A percentile compares a stretch with the other conserved stretches of the same genome.
These are phyloP conservation scores for Sus scrofa DNA, from an alignment of 2,113 vertebrate species.

Conservation along the genomic window DNA sequence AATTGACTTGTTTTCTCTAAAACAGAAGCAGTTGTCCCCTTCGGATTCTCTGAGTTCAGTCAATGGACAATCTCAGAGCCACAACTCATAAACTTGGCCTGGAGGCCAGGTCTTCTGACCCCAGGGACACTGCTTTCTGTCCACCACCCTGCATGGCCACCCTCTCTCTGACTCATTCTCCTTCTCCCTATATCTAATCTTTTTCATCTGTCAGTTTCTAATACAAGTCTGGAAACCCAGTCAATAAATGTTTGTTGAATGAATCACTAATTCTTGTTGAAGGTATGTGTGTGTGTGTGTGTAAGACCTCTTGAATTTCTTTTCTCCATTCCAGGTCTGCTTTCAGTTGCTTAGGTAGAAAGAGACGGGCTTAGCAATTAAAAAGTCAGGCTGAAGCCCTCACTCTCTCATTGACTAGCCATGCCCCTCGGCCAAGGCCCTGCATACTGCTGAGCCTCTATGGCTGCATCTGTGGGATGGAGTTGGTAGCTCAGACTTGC, in stretches of 20 bases:
- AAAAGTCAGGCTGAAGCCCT: background rate
- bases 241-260: slow-evolving; percentile 80
- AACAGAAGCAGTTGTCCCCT: background rate
- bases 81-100: background rate
- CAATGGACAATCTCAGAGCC: background rate
- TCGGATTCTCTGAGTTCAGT: background rate
- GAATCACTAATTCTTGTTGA: slow-evolving; percentile 70
- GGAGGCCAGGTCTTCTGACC: background rate
- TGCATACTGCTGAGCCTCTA: background rate
- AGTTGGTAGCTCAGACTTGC: background rate
- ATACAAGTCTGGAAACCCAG: slow-evolving; percentile 50
- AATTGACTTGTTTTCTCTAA: background rate
- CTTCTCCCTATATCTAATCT: slow-evolving; percentile 76
- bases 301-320: slow-evolving; percentile 35
- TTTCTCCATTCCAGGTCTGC: background rate
- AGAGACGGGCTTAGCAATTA: background rate
- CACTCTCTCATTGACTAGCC: background rate
- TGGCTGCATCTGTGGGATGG: fast-evolving
- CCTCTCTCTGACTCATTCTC: slow-evolving; percentile 70
- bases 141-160: background rate
- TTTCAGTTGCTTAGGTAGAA: background rate
- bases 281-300: background rate
- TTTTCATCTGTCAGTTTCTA: slow-evolving; percentile 48
- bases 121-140: background rate
- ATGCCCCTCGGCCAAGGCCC: background rate